Percentiles rank a stretch among this genome's conserved stretches.
Evolutionary conservation across 1,140 invertebrate genomes (phyloP).

Genomic region (Anthonomus grandis): DNA sequence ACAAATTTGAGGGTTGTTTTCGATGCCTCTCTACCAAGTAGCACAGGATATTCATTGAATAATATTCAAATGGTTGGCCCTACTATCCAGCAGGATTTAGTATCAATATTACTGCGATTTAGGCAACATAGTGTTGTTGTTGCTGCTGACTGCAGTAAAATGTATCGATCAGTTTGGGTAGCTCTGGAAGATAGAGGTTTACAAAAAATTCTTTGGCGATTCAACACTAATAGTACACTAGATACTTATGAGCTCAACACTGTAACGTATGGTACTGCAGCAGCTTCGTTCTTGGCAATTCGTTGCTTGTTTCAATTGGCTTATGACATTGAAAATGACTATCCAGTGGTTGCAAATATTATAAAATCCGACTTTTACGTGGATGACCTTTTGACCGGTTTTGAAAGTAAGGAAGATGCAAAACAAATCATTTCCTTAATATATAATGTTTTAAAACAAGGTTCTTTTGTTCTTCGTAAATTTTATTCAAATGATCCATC

Average conservation of each 20-base stretch:
- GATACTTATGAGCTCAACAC: conserved; percentile 30
- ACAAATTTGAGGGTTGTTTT: too few species aligned
- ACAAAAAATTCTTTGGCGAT: conserved; percentile 48
- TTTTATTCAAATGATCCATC: conserved; percentile 4
- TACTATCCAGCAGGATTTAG: conserved; percentile 44
- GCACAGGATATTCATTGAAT: conserved; percentile 32
- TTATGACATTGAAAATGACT: conserved; percentile 14
- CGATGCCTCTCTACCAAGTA: too few species aligned
- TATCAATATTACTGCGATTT: conserved; percentile 42
- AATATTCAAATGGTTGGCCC: conserved; percentile 38
- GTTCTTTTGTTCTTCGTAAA: conserved; percentile 5
- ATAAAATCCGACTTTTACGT: conserved; percentile 49
- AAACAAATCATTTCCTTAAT: conserved; percentile 15
- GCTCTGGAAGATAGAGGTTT: conserved; percentile 34
- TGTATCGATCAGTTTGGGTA: conserved; percentile 47
- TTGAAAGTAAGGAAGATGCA: not conserved
- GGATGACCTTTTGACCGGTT: conserved; percentile 49
- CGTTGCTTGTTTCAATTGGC: conserved; percentile 32
- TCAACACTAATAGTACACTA: conserved; percentile 24
- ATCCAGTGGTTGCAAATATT: conserved; percentile 29
- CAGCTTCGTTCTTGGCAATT: conserved; percentile 38
- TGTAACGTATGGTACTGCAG: conserved; percentile 37
- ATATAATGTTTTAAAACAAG: conserved; percentile 9
- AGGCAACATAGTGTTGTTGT: conserved; percentile 44
- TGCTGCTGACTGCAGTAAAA: conserved; percentile 48